Evolutionary conservation across 2,888 invertebrate species (phyloP), one percentile per base, ranked within the genome.

Genomic region (Stratiomys singularior): DNA sequence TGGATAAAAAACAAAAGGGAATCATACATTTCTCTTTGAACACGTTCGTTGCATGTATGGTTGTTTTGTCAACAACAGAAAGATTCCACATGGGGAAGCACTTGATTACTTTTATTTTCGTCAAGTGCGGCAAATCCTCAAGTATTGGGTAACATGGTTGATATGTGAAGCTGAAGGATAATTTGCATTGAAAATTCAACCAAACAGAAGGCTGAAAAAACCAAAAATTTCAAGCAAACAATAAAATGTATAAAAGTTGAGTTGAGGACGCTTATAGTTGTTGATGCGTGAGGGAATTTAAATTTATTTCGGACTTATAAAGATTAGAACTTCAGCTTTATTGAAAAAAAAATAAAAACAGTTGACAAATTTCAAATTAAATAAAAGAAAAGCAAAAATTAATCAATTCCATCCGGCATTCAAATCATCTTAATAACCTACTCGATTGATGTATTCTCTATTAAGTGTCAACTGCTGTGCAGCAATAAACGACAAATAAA

Each of bases 61-160:
- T 58, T 72, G 18, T 28, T 72, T 72, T 58, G 72, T 72, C 72
- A 72, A 72, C 72, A 56, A 72, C 56, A 72, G 72, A 30, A 58
- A 30, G 56, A 72, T 58, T 72, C 58, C 72, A 72, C 56, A 56
- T 72, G 30, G 72, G 56, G 72, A 28, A 72, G 21, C 23, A 37
- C 28, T 46, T 67, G 67, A 46, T 46, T 67, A 67, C 46, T 67
- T 67, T 46, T 44, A 67, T 67, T 64, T 64, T 18, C n/a, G 64
- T n/a, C 64, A 44, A 21, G 46, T 67, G 44, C 67, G 21, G 44
- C 58, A 23, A 5, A 60, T n/a, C 15, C 23, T 27, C 21, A 15
- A 15, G 28, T 30, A 23, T 64, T 18, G 44, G 23, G 44, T 67
- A 9, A 67, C 37, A 11, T 67, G 67, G 28, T 67, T 1, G 7